Evolutionary conservation across 2,113 vertebrate genomes (phyloP).

Genomic region (Alexandromys fortis): DNA sequence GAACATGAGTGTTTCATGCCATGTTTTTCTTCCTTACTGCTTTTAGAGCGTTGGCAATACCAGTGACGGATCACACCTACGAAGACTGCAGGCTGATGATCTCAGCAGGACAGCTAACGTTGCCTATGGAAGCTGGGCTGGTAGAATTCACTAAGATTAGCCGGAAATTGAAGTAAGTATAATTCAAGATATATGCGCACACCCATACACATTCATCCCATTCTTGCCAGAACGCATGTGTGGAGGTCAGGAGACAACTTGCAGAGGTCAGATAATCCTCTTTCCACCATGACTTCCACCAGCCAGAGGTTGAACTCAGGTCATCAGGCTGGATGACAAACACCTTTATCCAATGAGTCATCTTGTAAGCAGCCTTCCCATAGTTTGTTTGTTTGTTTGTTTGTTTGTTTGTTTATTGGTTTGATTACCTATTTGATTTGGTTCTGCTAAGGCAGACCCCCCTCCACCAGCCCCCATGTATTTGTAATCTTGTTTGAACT

Average conservation of each 20-base stretch:
- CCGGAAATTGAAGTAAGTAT: slow-evolving; percentile 94
- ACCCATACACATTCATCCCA: background rate
- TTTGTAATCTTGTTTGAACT: background rate
- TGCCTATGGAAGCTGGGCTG: slow-evolving; percentile 98
- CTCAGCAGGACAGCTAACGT: slow-evolving; percentile 94
- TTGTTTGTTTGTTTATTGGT: too few relatives aligned
- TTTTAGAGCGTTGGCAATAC: slow-evolving; percentile 90
- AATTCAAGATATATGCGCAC: background rate
- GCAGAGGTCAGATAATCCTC: background rate
- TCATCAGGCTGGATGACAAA: background rate
- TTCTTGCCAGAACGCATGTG: too few relatives aligned
- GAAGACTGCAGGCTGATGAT: slow-evolving; percentile 99
- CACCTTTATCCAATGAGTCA: background rate
- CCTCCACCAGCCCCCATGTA: background rate
- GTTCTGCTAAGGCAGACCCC: background rate
- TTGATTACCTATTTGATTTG: background rate
- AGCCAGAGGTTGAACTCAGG: background rate
- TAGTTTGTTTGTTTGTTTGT: too few relatives aligned
- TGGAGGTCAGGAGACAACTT: background rate
- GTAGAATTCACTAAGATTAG: slow-evolving; percentile 99
- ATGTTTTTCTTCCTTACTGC: slow-evolving; percentile 22
- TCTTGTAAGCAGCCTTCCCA: too few relatives aligned
- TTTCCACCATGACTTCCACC: background rate
- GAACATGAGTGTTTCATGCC: background rate
- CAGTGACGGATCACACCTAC: slow-evolving; percentile 96